Evolutionary conservation across 1,140 invertebrate species (phyloP).

Genomic region (fruit fly (Drosophila melanogaster)): DNA sequence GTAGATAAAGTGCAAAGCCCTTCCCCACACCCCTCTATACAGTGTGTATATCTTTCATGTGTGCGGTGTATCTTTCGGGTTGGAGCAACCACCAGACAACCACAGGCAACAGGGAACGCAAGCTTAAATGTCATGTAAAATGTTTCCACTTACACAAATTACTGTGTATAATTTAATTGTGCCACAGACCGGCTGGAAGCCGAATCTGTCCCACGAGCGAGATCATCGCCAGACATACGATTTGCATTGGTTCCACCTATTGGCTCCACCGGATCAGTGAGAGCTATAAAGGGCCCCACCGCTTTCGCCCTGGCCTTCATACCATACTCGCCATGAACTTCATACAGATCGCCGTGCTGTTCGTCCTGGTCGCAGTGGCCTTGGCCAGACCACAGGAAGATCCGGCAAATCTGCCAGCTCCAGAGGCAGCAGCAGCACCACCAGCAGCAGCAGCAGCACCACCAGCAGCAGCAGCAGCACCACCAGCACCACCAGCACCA

Average conservation of each 20-base stretch:
- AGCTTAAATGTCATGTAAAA: constrained; percentile 83
- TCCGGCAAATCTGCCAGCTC: background rate
- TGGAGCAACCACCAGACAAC: constrained; percentile 32
- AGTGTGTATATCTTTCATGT: constrained; percentile 33
- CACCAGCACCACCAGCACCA: background rate
- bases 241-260: constrained; percentile 14
- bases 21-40: constrained; percentile 2
- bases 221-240: constrained; percentile 4
- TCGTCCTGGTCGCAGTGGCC: background rate
- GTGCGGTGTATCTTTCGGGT: constrained; percentile 41
- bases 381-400: background rate
- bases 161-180: constrained; percentile 81
- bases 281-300: constrained; percentile 9
- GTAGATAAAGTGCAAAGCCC: constrained; percentile 77
- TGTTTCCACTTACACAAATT: constrained; percentile 83
- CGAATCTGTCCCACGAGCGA: constrained; percentile 15
- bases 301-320: background rate
- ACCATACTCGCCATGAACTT: constrained; percentile 1
- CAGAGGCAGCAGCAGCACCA: background rate
- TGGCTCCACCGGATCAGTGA: background rate
- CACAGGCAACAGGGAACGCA: constrained; percentile 34
- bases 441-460: background rate
- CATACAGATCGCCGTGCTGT: background rate
- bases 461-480: background rate
- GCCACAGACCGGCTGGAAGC: constrained; percentile 43